Percentiles rank a stretch among this genome's conserved stretches.
These are phyloP conservation scores for Tiphia femorata DNA, from an alignment of 2,888 invertebrate genomes.

Conservation along the genomic window DNA sequence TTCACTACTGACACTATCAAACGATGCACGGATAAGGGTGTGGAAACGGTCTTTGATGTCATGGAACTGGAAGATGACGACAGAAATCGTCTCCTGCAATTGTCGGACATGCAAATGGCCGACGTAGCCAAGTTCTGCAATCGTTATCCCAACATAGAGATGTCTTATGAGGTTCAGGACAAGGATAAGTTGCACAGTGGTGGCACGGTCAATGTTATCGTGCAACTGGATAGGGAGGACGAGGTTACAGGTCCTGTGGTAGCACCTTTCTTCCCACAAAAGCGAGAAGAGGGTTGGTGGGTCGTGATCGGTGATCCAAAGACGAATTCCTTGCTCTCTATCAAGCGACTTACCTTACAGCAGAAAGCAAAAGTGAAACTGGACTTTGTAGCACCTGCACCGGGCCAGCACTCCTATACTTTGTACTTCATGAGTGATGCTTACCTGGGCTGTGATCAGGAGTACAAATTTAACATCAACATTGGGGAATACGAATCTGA, in stretches of 20 bases:
- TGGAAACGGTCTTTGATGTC: slow-evolving; percentile 95
- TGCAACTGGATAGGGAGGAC: slow-evolving; percentile 95
- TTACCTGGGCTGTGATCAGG: slow-evolving; percentile 99
- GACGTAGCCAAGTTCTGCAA: slow-evolving; percentile 99
- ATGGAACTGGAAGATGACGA: slow-evolving; percentile 96
- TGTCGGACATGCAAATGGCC: slow-evolving; percentile 91
- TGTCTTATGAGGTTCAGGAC: slow-evolving; percentile 90
- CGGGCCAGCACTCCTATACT: slow-evolving; percentile 91
- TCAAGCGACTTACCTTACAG: slow-evolving; percentile 95
- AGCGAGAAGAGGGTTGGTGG: slow-evolving; percentile 97
- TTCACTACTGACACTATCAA: slow-evolving; percentile 91
- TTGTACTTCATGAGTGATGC: slow-evolving; percentile 99
- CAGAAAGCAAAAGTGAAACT: slow-evolving; percentile 89
- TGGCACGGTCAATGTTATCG: slow-evolving; percentile 89
- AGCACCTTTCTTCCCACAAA: slow-evolving; percentile 97
- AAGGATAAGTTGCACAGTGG: slow-evolving; percentile 82
- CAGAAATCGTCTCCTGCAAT: slow-evolving; percentile 81
- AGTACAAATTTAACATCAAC: slow-evolving; percentile 92
- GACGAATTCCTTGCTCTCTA: slow-evolving; percentile 93
- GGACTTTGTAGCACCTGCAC: slow-evolving; percentile 93
- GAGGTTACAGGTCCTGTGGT: slow-evolving; percentile 97
- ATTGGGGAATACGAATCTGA: slow-evolving; percentile 83
- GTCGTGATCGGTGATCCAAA: slow-evolving; percentile 98
- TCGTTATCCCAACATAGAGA: slow-evolving; percentile 97
- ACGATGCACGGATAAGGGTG: slow-evolving; percentile 89